Evolutionary conservation across 2,888 invertebrate species (phyloP).

Genomic region (Cephus sareptanus): DNA sequence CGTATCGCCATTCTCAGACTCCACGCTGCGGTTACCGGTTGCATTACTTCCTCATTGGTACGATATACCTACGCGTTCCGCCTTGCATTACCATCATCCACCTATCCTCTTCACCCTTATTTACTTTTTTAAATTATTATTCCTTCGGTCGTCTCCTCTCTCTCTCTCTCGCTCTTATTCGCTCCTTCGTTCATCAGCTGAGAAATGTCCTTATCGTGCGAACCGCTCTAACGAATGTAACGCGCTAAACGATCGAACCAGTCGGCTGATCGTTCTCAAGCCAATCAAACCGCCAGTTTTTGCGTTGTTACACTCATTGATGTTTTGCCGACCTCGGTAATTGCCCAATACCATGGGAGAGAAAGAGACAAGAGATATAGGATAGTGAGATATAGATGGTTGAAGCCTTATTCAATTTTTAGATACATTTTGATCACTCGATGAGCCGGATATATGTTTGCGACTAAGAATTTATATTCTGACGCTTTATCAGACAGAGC

Average conservation of each 20-base stretch:
- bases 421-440: conserved; percentile 2
- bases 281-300: conserved; percentile 13
- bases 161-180: background rate
- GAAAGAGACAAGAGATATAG: conserved; percentile 15
- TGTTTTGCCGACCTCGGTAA: conserved; percentile 30
- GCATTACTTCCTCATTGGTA: conserved; percentile 18
- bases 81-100: background rate
- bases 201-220: background rate
- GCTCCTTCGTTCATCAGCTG: background rate
- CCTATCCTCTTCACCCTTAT: background rate
- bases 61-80: background rate
- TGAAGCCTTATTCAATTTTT: conserved; percentile 3
- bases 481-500: background rate
- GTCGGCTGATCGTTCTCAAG: conserved; percentile 2
- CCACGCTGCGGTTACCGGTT: conserved; percentile 10
- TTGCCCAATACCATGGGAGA: conserved; percentile 27
- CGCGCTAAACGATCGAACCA: background rate
- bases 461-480: background rate
- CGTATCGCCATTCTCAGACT: conserved; percentile 34
- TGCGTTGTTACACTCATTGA: conserved; percentile 34
- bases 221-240: background rate
- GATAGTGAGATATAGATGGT: background rate
- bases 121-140: background rate
- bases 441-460: background rate
- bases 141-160: background rate